A percentile compares a stretch with the other conserved stretches of the same genome.
phyloP scores from a whole-genome alignment of 2,797 vertebrate species.

The Sphenodon punctatus region DNA sequence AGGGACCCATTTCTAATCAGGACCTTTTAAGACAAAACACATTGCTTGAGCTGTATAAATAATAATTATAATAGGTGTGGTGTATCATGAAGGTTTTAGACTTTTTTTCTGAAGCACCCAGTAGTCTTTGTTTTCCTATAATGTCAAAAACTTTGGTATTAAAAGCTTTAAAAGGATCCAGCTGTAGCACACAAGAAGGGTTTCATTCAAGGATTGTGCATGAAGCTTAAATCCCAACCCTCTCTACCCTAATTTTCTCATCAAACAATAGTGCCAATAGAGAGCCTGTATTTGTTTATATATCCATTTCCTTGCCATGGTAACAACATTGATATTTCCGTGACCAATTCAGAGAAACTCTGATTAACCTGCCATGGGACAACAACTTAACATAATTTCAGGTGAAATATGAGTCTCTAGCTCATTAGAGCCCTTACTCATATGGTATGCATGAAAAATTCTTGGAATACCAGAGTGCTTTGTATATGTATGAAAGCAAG shows the following conservation, averaged over 20 bases:
- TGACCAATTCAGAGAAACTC: neutral
- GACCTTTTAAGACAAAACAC: too few relatives aligned
- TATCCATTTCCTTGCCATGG: neutral
- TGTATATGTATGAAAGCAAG: neutral
- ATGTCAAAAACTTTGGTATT: neutral
- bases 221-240: neutral
- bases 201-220: conserved; percentile 10
- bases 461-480: neutral
- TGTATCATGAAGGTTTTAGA: neutral
- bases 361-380: conserved; percentile 11
- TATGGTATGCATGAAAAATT: neutral
- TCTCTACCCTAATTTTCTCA: neutral
- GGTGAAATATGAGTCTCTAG: neutral
- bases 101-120: neutral
- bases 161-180: neutral
- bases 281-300: neutral
- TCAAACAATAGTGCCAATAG: neutral
- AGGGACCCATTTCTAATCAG: too few relatives aligned
- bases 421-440: neutral
- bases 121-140: neutral
- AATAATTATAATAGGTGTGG: too few relatives aligned
- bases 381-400: neutral
- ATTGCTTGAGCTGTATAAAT: too few relatives aligned
- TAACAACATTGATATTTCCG: neutral
- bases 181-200: neutral